Base-by-base conservation (phyloP, 1,140 invertebrate species). In the Anoplolepis gracilipes region DNA sequence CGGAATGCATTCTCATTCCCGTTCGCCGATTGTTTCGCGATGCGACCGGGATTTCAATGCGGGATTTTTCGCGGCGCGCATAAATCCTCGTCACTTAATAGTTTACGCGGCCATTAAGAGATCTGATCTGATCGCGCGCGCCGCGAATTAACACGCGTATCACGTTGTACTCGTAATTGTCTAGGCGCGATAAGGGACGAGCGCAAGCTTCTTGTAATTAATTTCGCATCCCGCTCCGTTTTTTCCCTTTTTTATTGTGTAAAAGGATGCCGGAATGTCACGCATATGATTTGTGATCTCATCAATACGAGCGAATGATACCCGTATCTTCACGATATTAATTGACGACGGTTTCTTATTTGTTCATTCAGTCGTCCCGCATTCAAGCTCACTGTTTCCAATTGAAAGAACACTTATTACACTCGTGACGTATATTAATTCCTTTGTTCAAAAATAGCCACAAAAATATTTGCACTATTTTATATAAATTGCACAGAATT, bases 131-230 rank as follows among this genome's bases (percentile, higher is more conserved):
- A 82, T 73, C 67, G 28, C 78, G 67, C 67, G 36, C 78, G 65
- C 13, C 64, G 65, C 25, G 78, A 81, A 73, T 82, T 82, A 82
- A 82, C 33, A 72, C 53, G 78, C 65, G 78, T 59, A 73, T 82
- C 67, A 69, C 53, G 78, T 33, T 42, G 53, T 73, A 46, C 25
- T 59, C 67, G 67, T 72, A 82, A 82, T 82, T 72, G 78, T 73
- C 78, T 61, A 61, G 53, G 67, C 19, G 78, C 78, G 78, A 82
- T 82, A 82, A 73, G 53, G 36, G 46, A 33, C 53, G 78, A 16
- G 13, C 39, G 39, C 53, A 39, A 13, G 78, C 36, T 10, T 33
- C 16, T 25, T 25, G 53, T 73, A 73, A 82, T 82, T 72, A 82
- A 82, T 72, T 82, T 59, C 36, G 6, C 39, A 69, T 53, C n/a